Conservation (phyloP, 2,888 invertebrate species). For the Mythimna loreyi region DNA sequence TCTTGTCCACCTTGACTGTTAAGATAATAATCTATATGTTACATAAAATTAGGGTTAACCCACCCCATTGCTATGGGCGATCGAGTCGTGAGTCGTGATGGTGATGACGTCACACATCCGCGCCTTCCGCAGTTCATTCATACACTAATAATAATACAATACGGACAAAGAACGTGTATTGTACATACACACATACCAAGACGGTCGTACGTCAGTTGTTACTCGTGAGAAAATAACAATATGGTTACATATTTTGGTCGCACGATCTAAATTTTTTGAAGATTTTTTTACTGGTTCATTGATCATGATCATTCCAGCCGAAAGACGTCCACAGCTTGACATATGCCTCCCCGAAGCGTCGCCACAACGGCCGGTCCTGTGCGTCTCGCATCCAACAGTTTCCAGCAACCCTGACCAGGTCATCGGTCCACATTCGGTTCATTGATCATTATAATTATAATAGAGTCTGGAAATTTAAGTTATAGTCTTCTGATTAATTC, state of each 20-base stretch:
- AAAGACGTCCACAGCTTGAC: too few relatives aligned
- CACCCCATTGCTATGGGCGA: constrained; percentile 39
- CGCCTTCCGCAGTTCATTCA: constrained; percentile 75
- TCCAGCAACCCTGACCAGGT: too few relatives aligned
- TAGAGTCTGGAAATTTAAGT: background rate
- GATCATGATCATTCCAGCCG: background rate
- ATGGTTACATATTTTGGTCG: constrained; percentile 34
- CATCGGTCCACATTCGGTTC: too few relatives aligned
- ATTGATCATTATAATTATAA: constrained; percentile 1
- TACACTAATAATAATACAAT: constrained; percentile 58
- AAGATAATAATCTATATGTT: constrained; percentile 19
- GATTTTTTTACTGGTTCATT: constrained; percentile 20
- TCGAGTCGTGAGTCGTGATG: constrained; percentile 52
- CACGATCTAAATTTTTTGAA: constrained; percentile 49
- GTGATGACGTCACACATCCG: constrained; percentile 63
- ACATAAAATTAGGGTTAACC: constrained; percentile 52
- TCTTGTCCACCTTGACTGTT: constrained; percentile 23
- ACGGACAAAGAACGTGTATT: constrained; percentile 38
- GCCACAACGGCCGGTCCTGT: too few relatives aligned
- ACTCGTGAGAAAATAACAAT: constrained; percentile 48
- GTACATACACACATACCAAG: constrained; percentile 23
- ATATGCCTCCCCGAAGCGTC: too few relatives aligned
- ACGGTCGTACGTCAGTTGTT: constrained; percentile 17
- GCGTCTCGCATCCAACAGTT: too few relatives aligned
- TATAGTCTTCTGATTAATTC: background rate